phyloP scores from a whole-genome alignment of 2,113 vertebrate genomes.

The Peucedramus taeniatus region DNA sequence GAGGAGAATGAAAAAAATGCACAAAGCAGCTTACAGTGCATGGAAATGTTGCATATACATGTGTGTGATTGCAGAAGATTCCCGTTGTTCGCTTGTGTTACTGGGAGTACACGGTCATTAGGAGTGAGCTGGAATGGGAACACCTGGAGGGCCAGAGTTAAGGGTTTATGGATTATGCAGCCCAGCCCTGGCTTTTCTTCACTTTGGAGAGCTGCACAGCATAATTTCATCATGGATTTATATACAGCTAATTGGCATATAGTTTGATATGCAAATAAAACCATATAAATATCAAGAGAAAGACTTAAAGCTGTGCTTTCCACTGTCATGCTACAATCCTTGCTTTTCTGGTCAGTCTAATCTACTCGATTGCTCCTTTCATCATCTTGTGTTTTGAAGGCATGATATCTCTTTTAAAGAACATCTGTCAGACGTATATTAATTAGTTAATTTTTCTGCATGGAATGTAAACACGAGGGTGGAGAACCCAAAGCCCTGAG shows the following conservation, averaged over 20 bases:
- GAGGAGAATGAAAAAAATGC: not conserved
- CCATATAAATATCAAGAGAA: constrained; percentile 1
- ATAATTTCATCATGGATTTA: not conserved
- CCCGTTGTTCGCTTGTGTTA: not conserved
- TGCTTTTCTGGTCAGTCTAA: constrained; percentile 44
- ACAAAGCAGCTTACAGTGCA: not conserved
- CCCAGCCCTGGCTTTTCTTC: constrained; percentile 3
- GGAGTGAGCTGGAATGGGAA: not conserved
- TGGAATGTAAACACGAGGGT: not conserved
- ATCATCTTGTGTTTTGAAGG: constrained; percentile 26
- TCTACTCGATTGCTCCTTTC: not conserved
- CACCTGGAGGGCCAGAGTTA: constrained; percentile 24
- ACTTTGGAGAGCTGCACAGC: not conserved
- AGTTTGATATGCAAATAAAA: constrained; percentile 43
- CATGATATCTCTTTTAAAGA: not conserved
- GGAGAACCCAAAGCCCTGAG: not conserved
- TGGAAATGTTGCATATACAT: not conserved
- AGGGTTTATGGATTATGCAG: constrained; percentile 4
- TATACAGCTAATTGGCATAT: not conserved
- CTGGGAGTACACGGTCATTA: not conserved
- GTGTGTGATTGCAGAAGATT: not conserved
- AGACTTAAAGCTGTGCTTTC: not conserved
- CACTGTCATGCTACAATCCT: not conserved
- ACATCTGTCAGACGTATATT: not conserved
- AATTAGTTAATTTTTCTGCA: not conserved